phyloP scores from a whole-genome alignment of 2,797 vertebrate genomes.

The Semaprochilodus insignis region DNA sequence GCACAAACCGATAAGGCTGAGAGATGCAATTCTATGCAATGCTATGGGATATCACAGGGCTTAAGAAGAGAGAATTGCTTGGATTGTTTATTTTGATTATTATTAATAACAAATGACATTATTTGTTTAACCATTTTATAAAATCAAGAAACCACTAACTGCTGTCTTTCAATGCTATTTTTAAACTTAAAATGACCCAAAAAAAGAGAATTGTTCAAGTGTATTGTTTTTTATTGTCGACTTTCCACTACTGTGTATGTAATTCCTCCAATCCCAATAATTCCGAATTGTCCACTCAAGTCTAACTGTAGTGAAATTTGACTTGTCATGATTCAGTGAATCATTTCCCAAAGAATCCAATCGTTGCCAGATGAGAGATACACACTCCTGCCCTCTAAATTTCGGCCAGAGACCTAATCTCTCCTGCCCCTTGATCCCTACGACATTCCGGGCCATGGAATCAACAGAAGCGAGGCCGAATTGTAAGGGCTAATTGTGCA shows the following conservation, averaged over 20 bases:
- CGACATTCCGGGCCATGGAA: conserved; percentile 52
- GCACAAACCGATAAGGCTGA: no score
- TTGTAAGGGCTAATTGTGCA: conserved; percentile 59
- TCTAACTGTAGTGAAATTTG: not conserved
- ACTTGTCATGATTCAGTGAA: not conserved
- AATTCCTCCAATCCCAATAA: no score
- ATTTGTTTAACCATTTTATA: not conserved
- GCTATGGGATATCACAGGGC: no score
- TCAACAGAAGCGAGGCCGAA: conserved; percentile 44
- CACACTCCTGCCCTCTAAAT: conserved; percentile 25
- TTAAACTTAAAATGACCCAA: no score
- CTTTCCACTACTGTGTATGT: no score
- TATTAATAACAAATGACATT: not conserved
- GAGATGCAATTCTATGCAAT: no score
- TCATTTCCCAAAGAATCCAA: not conserved
- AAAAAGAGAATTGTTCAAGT: no score
- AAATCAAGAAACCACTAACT: no score
- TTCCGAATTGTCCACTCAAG: not conserved
- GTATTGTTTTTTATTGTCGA: no score
- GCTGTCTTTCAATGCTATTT: no score
- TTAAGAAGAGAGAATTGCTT: not conserved
- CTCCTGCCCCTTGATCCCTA: conserved; percentile 29
- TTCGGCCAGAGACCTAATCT: conserved; percentile 48
- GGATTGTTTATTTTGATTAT: not conserved
- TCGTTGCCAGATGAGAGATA: not conserved